Percentiles rank a stretch among this genome's conserved stretches.
Evolutionary conservation across 2,888 invertebrate species (phyloP).

Genomic region (Macaria liturata): DNA sequence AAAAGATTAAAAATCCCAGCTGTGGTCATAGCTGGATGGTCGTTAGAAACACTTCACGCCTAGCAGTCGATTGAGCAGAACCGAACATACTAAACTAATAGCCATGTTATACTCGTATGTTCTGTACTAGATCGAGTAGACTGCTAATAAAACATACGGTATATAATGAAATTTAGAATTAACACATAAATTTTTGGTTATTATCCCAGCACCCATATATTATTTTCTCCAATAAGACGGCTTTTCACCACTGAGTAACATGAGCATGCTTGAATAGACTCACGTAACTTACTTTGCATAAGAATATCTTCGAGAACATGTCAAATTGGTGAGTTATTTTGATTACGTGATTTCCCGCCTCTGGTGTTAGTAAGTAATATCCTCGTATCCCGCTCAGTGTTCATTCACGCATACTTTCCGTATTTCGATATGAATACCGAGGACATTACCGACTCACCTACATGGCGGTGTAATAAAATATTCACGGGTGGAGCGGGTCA

Average conservation of each 20-base stretch:
- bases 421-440: constrained; percentile 16
- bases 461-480: constrained; percentile 31
- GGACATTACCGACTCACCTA: constrained; percentile 7
- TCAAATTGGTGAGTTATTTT: constrained; percentile 10
- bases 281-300: too few species aligned
- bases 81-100: constrained; percentile 1
- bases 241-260: too few species aligned
- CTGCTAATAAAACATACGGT: too few species aligned
- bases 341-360: constrained; percentile 12
- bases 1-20: background rate
- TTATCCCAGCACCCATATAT: too few species aligned
- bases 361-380: constrained; percentile 5
- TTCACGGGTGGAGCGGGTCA: constrained; percentile 18
- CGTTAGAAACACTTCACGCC: constrained; percentile 1
- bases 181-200: too few species aligned
- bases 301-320: too few species aligned
- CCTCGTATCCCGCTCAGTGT: constrained; percentile 6
- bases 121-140: too few species aligned
- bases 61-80: constrained; percentile 9
- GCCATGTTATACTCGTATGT: too few species aligned
- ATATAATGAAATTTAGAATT: too few species aligned
- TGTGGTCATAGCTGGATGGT: constrained; percentile 1
- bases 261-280: too few species aligned
- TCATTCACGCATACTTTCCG: constrained; percentile 17
- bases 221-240: too few species aligned